These are phyloP conservation scores for Phycodurus eques DNA, from an alignment of 2,113 vertebrate genomes.

Conservation along the genomic window DNA sequence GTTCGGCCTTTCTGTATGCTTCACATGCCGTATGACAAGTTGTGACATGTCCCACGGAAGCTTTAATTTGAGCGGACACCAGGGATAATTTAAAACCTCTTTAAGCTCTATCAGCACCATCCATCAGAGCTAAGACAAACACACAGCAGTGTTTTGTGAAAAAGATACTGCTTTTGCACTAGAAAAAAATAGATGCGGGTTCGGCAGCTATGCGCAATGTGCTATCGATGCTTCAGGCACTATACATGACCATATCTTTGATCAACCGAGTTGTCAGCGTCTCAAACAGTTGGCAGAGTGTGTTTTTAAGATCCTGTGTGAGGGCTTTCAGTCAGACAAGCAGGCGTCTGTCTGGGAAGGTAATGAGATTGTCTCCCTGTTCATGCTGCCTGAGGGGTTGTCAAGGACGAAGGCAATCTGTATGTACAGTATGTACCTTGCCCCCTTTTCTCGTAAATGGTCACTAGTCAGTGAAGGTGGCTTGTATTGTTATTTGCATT, in stretches of 20 bases:
- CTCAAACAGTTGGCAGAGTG: conserved; percentile 36
- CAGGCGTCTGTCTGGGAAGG: conserved; percentile 50
- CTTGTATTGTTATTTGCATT: conserved; percentile 12
- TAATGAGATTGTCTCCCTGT: conserved; percentile 73
- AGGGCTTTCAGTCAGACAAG: conserved; percentile 42
- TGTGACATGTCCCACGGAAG: conserved; percentile 13
- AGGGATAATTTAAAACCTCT: not conserved
- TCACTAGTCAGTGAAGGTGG: conserved; percentile 6
- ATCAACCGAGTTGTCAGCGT: conserved; percentile 30
- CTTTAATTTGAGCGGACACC: conserved; percentile 2
- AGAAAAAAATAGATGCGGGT: conserved; percentile 22
- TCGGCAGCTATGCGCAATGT: conserved; percentile 6
- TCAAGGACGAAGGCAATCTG: conserved; percentile 31
- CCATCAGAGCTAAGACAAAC: conserved; percentile 35
- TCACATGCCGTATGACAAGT: conserved; percentile 23
- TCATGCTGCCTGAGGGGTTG: conserved; percentile 51
- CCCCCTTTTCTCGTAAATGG: not conserved
- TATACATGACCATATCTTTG: conserved; percentile 22
- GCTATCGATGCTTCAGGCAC: conserved; percentile 11
- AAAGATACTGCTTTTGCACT: conserved; percentile 16
- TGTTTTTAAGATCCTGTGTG: conserved; percentile 53
- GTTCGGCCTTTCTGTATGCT: conserved; percentile 7
- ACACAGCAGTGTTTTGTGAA: conserved; percentile 35
- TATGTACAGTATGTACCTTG: not conserved
- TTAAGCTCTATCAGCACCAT: conserved; percentile 16